A percentile compares a stretch with the other conserved stretches of the same genome.
Conservation (phyloP, 2,113 vertebrate species). For the Myrmecobius fasciatus region DNA sequence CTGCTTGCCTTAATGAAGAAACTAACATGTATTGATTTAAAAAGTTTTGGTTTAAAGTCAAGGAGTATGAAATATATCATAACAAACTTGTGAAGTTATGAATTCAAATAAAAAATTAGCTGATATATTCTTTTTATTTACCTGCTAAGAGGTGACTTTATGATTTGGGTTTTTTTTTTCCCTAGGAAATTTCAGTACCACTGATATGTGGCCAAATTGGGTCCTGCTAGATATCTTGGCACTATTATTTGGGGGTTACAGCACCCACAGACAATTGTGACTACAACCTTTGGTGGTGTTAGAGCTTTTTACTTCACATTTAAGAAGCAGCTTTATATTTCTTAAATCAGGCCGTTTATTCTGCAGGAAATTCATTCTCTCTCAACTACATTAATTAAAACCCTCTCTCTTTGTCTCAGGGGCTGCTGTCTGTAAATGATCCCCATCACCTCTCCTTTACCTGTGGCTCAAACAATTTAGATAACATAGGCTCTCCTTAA, state of each 20-base stretch:
- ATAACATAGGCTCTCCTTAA: constrained; percentile 73
- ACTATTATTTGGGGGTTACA: constrained; percentile 13
- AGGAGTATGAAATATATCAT: constrained; percentile 38
- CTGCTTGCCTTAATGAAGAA: constrained; percentile 53
- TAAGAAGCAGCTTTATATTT: constrained; percentile 45
- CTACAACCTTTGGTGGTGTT: constrained; percentile 33
- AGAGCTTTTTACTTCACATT: constrained; percentile 62
- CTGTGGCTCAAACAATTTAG: constrained; percentile 72
- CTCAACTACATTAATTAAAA: constrained; percentile 76
- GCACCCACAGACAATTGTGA: constrained; percentile 28
- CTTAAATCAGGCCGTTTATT: constrained; percentile 70
- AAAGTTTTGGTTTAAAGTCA: constrained; percentile 31
- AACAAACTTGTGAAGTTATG: constrained; percentile 43
- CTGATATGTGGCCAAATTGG: neutral
- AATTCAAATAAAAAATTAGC: constrained; percentile 32
- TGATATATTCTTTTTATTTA: constrained; percentile 64
- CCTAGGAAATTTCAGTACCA: constrained; percentile 15
- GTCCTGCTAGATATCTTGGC: neutral
- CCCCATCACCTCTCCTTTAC: constrained; percentile 71
- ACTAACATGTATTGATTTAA: constrained; percentile 36
- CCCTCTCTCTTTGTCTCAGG: constrained; percentile 70
- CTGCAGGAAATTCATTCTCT: constrained; percentile 70
- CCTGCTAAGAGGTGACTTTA: neutral
- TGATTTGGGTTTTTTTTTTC: constrained; percentile 27
- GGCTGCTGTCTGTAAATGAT: constrained; percentile 62